Conservation (phyloP, 1,140 invertebrate genomes). For the Charaxes varanes region DNA sequence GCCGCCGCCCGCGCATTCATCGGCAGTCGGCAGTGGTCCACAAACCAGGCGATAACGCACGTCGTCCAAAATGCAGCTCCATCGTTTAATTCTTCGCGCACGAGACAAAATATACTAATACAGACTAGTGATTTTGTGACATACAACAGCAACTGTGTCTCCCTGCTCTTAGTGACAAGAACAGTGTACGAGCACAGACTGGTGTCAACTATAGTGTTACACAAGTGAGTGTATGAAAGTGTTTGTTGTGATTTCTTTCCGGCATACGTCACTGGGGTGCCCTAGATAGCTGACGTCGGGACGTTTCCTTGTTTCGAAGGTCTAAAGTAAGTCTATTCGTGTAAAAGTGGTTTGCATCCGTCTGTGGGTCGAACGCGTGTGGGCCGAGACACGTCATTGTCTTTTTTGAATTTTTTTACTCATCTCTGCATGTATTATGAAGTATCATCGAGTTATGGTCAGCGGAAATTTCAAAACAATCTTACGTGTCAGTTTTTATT, state of each 20-base stretch:
- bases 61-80: constrained; percentile 54
- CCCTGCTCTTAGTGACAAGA: constrained; percentile 64
- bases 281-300: constrained; percentile 48
- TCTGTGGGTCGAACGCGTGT: constrained; percentile 33
- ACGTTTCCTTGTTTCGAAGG: constrained; percentile 44
- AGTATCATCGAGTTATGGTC: not conserved
- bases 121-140: too few relatives aligned
- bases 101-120: constrained; percentile 41
- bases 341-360: constrained; percentile 47
- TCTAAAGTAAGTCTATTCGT: constrained; percentile 59
- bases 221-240: constrained; percentile 50
- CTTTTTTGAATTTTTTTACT: constrained; percentile 28
- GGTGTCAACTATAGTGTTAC: constrained; percentile 28
- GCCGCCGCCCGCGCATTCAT: constrained; percentile 50
- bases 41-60: constrained; percentile 57
- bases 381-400: constrained; percentile 62
- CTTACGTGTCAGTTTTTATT: too few relatives aligned
- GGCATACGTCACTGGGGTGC: constrained; percentile 47
- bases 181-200: constrained; percentile 49
- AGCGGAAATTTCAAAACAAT: not conserved
- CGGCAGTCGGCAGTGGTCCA: constrained; percentile 56
- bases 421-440: not conserved
- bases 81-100: constrained; percentile 47
- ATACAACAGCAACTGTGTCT: constrained; percentile 48
- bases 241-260: constrained; percentile 64